Evolutionary conservation across 2,797 vertebrate genomes (phyloP), one percentile per base, ranked within the genome.

Genomic region (Australoheros facetus): DNA sequence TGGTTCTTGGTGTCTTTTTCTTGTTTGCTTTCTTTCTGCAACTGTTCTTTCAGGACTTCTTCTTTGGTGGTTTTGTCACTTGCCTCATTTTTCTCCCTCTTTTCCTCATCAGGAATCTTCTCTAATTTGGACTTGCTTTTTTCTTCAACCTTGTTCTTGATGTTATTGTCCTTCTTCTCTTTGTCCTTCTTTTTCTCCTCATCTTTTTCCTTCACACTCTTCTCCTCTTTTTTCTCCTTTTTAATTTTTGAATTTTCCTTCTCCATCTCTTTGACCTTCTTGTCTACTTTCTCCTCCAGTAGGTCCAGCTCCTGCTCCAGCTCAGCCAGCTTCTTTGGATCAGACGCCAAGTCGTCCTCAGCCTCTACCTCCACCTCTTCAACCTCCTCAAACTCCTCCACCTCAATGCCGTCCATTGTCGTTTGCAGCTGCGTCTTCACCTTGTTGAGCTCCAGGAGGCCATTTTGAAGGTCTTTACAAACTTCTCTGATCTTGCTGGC

Each of bases 401-500:
- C 81, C 80, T 94, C 93, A 4, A 94, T 94, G 72, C 94, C 93
- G 0, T 94, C 94, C 92, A 95, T 94, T 28, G 93, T 94, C 78
- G 92, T 94, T 87, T 94, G 93, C 84, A 95, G 90, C 75, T 93
- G 91, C 1, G 75, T 88, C 82, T 94, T 94, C 34, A 94, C 91
- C 84, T 91, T 93, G 90, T 94, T 94, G 64, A 94, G 75, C 82
- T 94, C 92, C 87, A 94, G 71, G 37, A 95, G 89, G 14, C 93
- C 93, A 0, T 89, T 88, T 42, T 96, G 92, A 4, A 96, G 94
- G n/a, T 95, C 91, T 32, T 87, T 93, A 57, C 93, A 95, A 0
- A 95, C 94, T 0, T 95, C 91, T 8, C 94, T 86, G 77, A 96
- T 93, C 79, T 96, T 95, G 45, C 72, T 66, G 13, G 95, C 95